Evolutionary conservation across 2,888 invertebrate genomes (phyloP), one percentile per base, ranked within the genome.

Genomic region (Sussaba pulchella): DNA sequence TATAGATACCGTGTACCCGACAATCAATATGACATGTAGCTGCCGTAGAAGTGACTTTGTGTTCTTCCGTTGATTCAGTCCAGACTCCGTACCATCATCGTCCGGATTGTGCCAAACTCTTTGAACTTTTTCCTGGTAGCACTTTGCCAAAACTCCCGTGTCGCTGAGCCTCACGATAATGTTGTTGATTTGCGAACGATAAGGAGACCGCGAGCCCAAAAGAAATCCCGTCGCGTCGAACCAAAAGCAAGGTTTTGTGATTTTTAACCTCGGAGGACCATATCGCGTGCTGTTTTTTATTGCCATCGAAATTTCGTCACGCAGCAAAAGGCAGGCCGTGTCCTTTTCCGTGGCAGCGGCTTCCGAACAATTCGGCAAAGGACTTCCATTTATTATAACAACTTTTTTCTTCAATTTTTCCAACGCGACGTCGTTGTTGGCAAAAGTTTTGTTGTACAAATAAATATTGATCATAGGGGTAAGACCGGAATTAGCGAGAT

Each of bases 401-500:
- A 74, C 17, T 45, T 69, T 81, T 0, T 50, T 45, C 36, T 64
- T 61, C 6, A 83, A 47, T 3, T 70, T 47, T 1, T 36, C n/a
- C 17, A 81, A 43, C 0, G 47, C 9, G 10, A 19, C 75, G 14
- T 76, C 50, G 36, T 19, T 73, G n/a, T 10, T 9, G 12, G 8
- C 17, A 39, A 81, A 82, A 0, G 78, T 79, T 24, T 70, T 64
- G 39, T 69, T 26, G n/a, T 71, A 77, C 3, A 67, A 10, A 3
- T 50, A 8, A 6, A 6, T 9, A 2, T 57, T 54, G 0, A 83
- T 50, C 5, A 83, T 3, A 0, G 83, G 83, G 8, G 36, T 66
- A 8, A 86, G 54, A 0, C 70, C 72, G 8, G 83, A 77, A 0
- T 71, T 12, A 31, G 82, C 83, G 3, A 86, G 70, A 52, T 84